Conservation (phyloP, 2,888 invertebrate species). For the Acholoe squamosa region DNA sequence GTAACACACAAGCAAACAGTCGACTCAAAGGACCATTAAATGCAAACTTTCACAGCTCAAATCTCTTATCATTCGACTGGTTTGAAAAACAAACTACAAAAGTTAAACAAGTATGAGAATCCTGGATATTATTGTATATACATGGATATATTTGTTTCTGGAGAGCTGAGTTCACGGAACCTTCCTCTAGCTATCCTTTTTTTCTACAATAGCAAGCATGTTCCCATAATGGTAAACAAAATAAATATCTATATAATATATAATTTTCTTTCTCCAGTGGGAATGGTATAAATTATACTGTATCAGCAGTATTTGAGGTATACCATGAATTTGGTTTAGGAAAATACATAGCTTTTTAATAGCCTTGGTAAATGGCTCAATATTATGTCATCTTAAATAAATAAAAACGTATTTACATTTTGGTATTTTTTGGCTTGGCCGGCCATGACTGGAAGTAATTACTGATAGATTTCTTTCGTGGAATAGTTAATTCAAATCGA, state of each 20-base stretch:
- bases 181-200: no score
- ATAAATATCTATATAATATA: neutral
- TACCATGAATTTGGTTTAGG: neutral
- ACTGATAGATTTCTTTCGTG: neutral
- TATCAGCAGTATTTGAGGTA: conserved; percentile 10
- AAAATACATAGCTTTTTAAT: neutral
- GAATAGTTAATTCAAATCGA: no score
- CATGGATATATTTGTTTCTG: no score
- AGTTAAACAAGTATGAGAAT: no score
- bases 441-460: neutral
- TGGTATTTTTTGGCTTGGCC: neutral
- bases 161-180: no score
- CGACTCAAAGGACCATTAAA: no score
- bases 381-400: conserved; percentile 14
- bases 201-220: neutral
- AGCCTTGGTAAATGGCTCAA: neutral
- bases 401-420: conserved; percentile 5
- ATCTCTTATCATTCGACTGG: no score
- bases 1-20: no score
- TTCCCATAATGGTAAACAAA: conserved; percentile 9
- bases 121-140: no score
- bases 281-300: conserved; percentile 10
- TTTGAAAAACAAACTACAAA: no score
- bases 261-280: neutral
- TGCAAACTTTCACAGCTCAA: no score